Evolutionary conservation across 1,140 invertebrate genomes (phyloP).

Genomic region (Calliopsis andreniformis): DNA sequence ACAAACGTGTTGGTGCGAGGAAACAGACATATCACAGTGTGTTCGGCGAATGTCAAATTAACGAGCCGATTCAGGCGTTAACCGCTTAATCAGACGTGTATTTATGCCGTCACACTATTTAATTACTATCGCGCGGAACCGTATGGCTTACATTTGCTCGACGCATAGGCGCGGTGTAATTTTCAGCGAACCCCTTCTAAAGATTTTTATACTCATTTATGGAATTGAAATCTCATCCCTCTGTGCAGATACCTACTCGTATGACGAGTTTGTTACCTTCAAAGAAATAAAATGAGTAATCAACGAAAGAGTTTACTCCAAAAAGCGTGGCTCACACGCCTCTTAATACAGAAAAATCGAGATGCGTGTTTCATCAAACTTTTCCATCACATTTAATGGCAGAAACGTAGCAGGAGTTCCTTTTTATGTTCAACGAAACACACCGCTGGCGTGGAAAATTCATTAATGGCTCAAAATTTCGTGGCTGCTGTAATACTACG

Average conservation of each 20-base stretch:
- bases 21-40: not conserved
- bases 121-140: slow-evolving; percentile 24
- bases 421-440: not conserved
- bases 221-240: too few relatives aligned
- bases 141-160: slow-evolving; percentile 15
- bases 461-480: not conserved
- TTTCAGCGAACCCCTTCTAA: slow-evolving; percentile 18
- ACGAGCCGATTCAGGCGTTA: slow-evolving; percentile 49
- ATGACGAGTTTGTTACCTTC: too few relatives aligned
- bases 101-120: slow-evolving; percentile 42
- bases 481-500: not conserved
- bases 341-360: too few relatives aligned
- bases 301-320: too few relatives aligned
- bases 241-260: too few relatives aligned
- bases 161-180: slow-evolving; percentile 28
- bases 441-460: not conserved
- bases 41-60: slow-evolving; percentile 46
- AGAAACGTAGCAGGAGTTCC: not conserved
- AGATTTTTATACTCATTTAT: slow-evolving; percentile 4
- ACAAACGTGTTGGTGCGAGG: slow-evolving; percentile 5
- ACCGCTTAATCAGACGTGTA: slow-evolving; percentile 51
- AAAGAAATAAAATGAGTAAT: too few relatives aligned
- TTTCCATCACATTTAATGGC: not conserved
- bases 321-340: too few relatives aligned
- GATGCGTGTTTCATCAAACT: too few relatives aligned